phyloP scores from a whole-genome alignment of 2,888 invertebrate species.

The Caenorhabditis afra region DNA sequence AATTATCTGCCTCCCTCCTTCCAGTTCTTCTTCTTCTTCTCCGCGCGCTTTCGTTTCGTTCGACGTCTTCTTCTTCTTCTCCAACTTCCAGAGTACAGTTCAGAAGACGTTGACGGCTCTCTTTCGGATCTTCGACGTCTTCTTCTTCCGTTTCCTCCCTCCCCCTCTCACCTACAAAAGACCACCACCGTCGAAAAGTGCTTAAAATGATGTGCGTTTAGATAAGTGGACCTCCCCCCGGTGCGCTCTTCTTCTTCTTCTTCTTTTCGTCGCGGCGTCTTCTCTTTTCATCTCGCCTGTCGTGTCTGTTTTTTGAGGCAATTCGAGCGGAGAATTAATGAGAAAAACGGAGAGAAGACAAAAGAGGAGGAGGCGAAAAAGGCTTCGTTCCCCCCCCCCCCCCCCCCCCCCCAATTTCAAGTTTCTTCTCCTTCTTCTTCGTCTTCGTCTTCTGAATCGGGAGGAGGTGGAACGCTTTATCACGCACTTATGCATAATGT shows the following conservation, averaged over 20 bases:
- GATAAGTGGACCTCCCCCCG: conserved; percentile 34
- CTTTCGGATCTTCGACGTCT: not conserved
- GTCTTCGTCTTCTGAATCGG: too few relatives aligned
- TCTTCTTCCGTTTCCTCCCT: not conserved
- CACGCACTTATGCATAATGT: conserved; percentile 21
- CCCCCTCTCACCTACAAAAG: conserved; percentile 4
- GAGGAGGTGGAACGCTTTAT: conserved; percentile 18
- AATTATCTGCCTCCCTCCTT: conserved; percentile 33
- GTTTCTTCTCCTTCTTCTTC: too few relatives aligned
- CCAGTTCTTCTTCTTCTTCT: conserved; percentile 9
- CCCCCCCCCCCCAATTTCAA: conserved; percentile 22
- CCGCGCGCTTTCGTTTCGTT: not conserved
- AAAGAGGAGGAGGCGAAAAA: conserved; percentile 16
- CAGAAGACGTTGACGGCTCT: not conserved
- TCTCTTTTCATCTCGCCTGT: conserved; percentile 31
- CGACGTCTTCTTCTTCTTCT: not conserved
- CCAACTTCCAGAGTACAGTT: not conserved
- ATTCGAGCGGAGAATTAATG: conserved; percentile 57
- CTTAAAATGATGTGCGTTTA: conserved; percentile 60
- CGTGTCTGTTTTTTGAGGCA: conserved; percentile 37
- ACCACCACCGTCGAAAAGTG: conserved; percentile 55
- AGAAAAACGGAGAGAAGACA: conserved; percentile 55
- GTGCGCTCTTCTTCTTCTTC: not conserved
- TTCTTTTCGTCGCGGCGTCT: not conserved
- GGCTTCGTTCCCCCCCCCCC: too few relatives aligned